These are phyloP conservation scores for Terebella lapidaria DNA, from an alignment of 2,888 invertebrate species.

Conservation along the genomic window DNA sequence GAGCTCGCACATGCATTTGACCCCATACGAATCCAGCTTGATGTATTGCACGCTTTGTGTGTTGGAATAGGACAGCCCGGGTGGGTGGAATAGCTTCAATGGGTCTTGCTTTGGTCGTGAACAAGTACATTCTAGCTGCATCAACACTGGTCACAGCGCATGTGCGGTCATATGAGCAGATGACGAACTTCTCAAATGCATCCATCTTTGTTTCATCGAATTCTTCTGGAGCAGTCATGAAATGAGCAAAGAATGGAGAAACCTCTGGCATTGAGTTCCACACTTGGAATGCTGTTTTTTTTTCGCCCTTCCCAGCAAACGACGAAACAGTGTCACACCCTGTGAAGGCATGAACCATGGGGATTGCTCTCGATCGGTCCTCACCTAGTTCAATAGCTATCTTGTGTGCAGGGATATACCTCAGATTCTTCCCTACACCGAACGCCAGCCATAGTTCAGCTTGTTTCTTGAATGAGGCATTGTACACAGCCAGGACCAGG, in stretches of 20 bases:
- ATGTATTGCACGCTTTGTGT: conserved; percentile 20
- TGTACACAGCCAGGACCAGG: not conserved
- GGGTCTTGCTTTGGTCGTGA: conserved; percentile 10
- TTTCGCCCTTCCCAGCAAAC: conserved; percentile 8
- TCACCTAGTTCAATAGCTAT: conserved; percentile 12
- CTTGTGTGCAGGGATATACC: conserved; percentile 22
- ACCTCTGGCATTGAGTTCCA: too few relatives aligned
- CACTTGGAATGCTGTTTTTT: not conserved
- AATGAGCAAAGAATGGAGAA: too few relatives aligned
- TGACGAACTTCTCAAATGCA: conserved; percentile 22
- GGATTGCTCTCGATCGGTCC: conserved; percentile 7
- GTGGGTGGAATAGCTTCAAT: conserved; percentile 24
- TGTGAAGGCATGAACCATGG: conserved; percentile 21
- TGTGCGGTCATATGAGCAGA: conserved; percentile 23
- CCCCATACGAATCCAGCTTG: conserved; percentile 21
- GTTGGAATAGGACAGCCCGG: conserved; percentile 22
- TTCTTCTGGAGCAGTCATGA: not conserved
- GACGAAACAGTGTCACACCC: conserved; percentile 21
- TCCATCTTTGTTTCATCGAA: not conserved
- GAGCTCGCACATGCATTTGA: too few relatives aligned
- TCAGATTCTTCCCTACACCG: conserved; percentile 15
- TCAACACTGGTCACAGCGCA: conserved; percentile 13
- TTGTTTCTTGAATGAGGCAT: not conserved
- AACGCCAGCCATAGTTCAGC: conserved; percentile 19
- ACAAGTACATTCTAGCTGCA: conserved; percentile 22